Conservation (phyloP, 2,888 invertebrate species). For the Stomorhina lunata region DNA sequence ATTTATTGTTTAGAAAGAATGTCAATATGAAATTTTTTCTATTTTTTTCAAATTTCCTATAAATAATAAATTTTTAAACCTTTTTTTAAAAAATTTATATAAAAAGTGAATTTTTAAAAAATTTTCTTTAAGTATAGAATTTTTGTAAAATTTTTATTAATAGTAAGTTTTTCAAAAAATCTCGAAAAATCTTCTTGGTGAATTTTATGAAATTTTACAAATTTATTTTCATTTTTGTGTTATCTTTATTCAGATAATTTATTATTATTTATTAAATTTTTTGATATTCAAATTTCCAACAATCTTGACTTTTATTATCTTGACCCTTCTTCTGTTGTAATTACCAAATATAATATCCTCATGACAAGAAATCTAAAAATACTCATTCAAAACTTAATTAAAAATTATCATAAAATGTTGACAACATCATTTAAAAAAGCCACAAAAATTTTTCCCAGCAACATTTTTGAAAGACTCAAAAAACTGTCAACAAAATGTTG, state of each 20-base stretch:
- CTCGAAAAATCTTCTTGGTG: no score
- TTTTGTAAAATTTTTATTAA: no score
- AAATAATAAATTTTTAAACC: no score
- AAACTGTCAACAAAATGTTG: slow-evolving; percentile 18
- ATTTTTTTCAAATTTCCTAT: no score
- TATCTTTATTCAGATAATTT: not conserved
- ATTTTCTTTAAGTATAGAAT: no score
- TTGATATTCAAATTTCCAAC: not conserved
- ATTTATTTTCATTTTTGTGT: not conserved
- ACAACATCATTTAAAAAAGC: slow-evolving; percentile 10
- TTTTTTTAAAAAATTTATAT: no score
- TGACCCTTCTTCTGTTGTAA: slow-evolving; percentile 7
- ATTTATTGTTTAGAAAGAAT: no score
- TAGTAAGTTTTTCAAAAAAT: no score
- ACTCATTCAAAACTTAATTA: slow-evolving; percentile 25
- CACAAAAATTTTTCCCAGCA: not conserved
- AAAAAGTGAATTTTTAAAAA: no score
- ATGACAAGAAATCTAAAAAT: not conserved
- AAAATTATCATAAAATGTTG: slow-evolving; percentile 35
- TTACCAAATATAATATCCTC: not conserved
- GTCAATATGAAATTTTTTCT: no score
- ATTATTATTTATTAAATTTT: not conserved
- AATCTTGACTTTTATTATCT: slow-evolving; percentile 30
- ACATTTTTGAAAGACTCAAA: slow-evolving; percentile 2
- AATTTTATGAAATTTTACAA: no score